These are phyloP conservation scores for Eucera pruinosa DNA, from an alignment of 2,888 invertebrate species.

Conservation along the genomic window DNA sequence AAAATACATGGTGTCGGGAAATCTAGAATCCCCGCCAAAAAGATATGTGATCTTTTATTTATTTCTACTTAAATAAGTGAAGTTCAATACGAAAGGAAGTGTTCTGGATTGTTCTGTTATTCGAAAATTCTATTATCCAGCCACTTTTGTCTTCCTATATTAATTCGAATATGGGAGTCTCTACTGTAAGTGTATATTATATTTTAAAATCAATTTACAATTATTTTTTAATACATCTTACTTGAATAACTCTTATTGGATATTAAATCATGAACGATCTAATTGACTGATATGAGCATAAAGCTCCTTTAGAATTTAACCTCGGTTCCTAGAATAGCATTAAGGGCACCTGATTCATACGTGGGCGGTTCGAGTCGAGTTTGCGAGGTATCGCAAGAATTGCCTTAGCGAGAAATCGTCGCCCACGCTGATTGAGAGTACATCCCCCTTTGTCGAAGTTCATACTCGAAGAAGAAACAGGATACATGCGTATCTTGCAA, in stretches of 20 bases:
- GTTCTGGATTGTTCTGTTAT: too few relatives aligned
- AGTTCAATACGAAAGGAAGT: too few relatives aligned
- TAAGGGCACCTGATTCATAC: conserved; percentile 57
- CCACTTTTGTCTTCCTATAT: too few relatives aligned
- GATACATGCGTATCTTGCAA: conserved; percentile 15
- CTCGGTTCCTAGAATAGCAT: conserved; percentile 45
- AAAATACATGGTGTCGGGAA: too few relatives aligned
- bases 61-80: too few relatives aligned
- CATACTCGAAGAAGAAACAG: conserved; percentile 34
- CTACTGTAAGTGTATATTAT: too few relatives aligned
- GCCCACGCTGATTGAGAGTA: conserved; percentile 80
- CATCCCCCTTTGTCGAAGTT: conserved; percentile 70
- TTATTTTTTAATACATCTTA: too few relatives aligned
- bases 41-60: too few relatives aligned
- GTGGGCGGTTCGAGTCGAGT: conserved; percentile 58
- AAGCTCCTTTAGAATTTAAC: conserved; percentile 6
- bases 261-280: not conserved
- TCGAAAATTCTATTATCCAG: too few relatives aligned
- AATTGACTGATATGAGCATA: not conserved
- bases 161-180: too few relatives aligned
- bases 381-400: conserved; percentile 45
- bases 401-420: conserved; percentile 62
- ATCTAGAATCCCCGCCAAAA: too few relatives aligned
- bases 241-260: not conserved
- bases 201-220: not conserved